Base-by-base conservation (phyloP, 2,888 invertebrate species). In the Syritta pipiens region DNA sequence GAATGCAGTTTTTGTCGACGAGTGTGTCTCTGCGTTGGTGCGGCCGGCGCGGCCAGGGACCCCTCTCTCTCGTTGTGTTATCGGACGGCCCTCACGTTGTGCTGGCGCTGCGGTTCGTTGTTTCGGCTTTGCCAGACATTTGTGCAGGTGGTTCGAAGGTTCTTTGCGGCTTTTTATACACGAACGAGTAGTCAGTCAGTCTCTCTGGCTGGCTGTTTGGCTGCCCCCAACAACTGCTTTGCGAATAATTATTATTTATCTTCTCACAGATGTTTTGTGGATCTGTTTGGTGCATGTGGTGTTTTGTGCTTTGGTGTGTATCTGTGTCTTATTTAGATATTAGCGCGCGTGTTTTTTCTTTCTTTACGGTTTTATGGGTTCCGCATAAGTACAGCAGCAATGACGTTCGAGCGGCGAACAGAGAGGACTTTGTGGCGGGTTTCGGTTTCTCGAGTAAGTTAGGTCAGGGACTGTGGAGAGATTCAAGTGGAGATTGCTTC, bases 81-180 rank as follows among this genome's bases (percentile, higher is more conserved):
- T n/a, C n/a, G n/a, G n/a, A n/a, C n/a, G n/a, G n/a, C n/a, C 14
- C 24, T 42, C 7, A 7, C 10, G 46, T 7, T 49, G 30, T 10
- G 28, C 12, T 24, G 24, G 14, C 46, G 49, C 22, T 40, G 46
- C 14, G 22, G 26, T 53, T 46, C 22, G n/a, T 74, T 26, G 51
- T 19, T 60, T 74, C 32, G 59, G 32, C 49, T 68, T 44, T 68
- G 67, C 49, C 79, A 79, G 60, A 79, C 74, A 51, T 74, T 74
- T 79, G 67, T 74, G 79, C 79, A 79, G 79, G 79, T 79, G 79
- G 67, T 74, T 68, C 44, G 57, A 79, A 68, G 79, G 79, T 68
- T 74, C 49, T 60, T 40, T 60, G 59, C 49, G 53, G 60, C 69
- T 63, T 46, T 65, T 32, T n/a, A n/a, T n/a, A n/a, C n/a, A n/a